phyloP scores from a whole-genome alignment of 2,113 vertebrate genomes.

The Cynopterus brachyotis region DNA sequence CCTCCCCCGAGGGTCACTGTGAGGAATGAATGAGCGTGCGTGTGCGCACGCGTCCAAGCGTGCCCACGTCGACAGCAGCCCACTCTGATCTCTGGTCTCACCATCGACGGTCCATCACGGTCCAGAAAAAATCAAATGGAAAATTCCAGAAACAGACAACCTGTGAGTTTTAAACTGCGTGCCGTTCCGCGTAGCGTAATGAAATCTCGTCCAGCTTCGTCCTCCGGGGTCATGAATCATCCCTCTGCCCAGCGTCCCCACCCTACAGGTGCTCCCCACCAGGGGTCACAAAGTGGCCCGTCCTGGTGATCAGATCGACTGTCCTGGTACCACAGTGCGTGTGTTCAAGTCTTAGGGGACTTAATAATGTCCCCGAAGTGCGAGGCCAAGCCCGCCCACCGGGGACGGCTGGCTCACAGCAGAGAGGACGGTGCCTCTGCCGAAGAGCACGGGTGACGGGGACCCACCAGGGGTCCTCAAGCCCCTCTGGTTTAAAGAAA shows the following conservation, averaged over 20 bases:
- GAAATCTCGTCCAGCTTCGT: background rate
- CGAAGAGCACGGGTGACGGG: background rate
- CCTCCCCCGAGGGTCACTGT: too few species aligned
- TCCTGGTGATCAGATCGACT: background rate
- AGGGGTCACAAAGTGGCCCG: background rate
- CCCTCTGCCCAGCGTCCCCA: background rate
- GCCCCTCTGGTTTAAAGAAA: background rate
- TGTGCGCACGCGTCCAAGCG: rapidly evolving
- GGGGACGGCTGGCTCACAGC: rapidly evolving
- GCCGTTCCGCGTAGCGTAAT: background rate
- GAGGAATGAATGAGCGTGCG: rapidly evolving
- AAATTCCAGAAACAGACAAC: background rate
- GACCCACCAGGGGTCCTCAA: too few species aligned
- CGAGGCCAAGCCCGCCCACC: background rate
- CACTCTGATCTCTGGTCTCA: background rate
- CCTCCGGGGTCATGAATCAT: background rate
- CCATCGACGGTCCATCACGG: background rate
- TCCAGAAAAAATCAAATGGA: background rate
- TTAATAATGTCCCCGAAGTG: background rate
- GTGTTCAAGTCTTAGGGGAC: background rate
- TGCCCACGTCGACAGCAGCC: rapidly evolving
- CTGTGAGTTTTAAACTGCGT: background rate
- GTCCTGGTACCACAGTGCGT: background rate
- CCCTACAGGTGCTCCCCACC: background rate
- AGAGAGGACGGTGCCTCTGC: background rate